Conservation (phyloP, 2,113 vertebrate species). For the Cygnus atratus region DNA sequence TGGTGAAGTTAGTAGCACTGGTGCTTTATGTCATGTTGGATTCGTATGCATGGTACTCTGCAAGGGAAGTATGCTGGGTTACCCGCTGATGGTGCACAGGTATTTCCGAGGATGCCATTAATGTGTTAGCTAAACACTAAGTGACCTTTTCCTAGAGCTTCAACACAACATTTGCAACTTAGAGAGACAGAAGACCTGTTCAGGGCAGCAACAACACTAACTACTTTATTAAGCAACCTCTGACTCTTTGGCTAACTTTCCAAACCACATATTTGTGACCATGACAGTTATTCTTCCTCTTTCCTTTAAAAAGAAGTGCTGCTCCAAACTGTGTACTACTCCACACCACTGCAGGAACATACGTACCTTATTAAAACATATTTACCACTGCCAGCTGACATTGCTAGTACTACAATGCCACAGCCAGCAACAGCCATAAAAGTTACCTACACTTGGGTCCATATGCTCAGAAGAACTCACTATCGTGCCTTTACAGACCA, state of each 20-base stretch:
- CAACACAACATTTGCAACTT: slow-evolving; percentile 46
- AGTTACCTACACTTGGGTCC: background rate
- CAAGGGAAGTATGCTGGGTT: slow-evolving; percentile 14
- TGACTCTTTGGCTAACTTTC: slow-evolving; percentile 66
- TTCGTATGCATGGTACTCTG: background rate
- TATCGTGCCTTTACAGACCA: background rate
- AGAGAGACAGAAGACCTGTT: slow-evolving; percentile 73
- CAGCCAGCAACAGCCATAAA: background rate
- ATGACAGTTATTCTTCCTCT: slow-evolving; percentile 78
- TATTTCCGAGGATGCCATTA: slow-evolving; percentile 74
- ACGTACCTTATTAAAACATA: slow-evolving; percentile 35
- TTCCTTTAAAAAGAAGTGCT: slow-evolving; percentile 72
- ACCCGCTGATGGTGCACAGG: slow-evolving; percentile 44
- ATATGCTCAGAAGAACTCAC: background rate
- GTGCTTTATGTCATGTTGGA: background rate
- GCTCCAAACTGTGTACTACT: slow-evolving; percentile 59
- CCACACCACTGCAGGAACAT: slow-evolving; percentile 25
- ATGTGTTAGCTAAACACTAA: slow-evolving; percentile 70
- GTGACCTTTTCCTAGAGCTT: slow-evolving; percentile 79
- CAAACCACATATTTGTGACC: slow-evolving; percentile 79
- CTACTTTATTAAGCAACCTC: slow-evolving; percentile 72
- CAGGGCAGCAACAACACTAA: slow-evolving; percentile 74
- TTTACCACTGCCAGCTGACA: background rate
- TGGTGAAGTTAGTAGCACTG: accelerated
- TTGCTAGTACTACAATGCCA: background rate